Conservation (phyloP, 1,140 invertebrate species). For the Listronotus oregonensis region DNA sequence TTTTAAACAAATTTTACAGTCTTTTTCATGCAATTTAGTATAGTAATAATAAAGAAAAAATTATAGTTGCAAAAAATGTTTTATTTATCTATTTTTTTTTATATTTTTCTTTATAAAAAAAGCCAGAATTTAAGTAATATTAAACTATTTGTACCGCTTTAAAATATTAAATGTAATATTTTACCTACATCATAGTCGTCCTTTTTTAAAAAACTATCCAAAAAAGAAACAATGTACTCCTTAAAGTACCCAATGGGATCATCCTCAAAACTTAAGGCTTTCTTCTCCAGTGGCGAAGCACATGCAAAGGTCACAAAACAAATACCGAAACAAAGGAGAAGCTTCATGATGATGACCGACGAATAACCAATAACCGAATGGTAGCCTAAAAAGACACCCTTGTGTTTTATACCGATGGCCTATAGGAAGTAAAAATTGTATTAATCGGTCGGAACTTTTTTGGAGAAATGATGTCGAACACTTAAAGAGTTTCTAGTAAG, state of each 20-base stretch:
- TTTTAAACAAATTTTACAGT: no score
- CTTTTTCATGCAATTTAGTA: no score
- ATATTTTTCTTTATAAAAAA: no score
- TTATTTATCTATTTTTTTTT: no score
- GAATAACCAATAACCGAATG: conserved; percentile 33
- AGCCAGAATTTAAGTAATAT: no score
- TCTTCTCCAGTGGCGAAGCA: conserved; percentile 67
- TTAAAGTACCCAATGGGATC: conserved; percentile 82
- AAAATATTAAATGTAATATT: no score
- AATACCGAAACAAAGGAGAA: conserved; percentile 55
- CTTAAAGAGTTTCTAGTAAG: conserved; percentile 21
- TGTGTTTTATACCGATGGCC: conserved; percentile 36
- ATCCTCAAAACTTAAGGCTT: conserved; percentile 68
- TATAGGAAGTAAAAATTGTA: conserved; percentile 28
- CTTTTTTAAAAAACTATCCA: conserved; percentile 77
- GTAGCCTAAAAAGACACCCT: conserved; percentile 26
- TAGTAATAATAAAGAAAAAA: no score
- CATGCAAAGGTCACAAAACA: conserved; percentile 60
- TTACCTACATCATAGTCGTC: conserved; percentile 61
- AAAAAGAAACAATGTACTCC: conserved; percentile 75
- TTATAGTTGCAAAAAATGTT: no score
- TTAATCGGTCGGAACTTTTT: conserved; percentile 39
- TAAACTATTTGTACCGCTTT: no score
- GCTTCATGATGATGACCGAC: conserved; percentile 55
- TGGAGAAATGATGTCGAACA: conserved; percentile 39